Conservation (phyloP, 2,113 vertebrate species). For the Melozone crissalis region DNA sequence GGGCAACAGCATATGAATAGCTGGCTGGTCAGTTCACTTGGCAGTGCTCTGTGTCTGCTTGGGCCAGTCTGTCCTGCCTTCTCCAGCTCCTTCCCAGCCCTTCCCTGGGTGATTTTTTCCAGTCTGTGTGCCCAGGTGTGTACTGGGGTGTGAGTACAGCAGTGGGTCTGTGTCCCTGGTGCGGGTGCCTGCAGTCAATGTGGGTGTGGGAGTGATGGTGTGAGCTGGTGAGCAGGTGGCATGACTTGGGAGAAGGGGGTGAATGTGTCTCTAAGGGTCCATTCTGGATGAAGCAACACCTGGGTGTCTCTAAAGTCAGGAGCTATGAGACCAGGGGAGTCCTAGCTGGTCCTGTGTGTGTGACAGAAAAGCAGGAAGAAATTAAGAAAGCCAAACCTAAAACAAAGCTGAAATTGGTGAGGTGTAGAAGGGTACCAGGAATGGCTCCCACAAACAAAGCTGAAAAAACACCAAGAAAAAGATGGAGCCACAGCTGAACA, state of each 20-base stretch:
- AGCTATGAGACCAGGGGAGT: neutral
- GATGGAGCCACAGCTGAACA: neutral
- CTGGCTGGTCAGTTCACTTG: neutral
- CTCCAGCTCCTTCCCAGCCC: neutral
- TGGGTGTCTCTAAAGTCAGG: neutral
- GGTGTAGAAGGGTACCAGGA: neutral
- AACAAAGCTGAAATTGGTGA: neutral
- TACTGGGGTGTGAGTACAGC: neutral
- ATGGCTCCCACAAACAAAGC: neutral
- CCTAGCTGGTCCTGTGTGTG: neutral
- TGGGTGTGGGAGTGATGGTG: no score
- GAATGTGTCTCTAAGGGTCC: neutral
- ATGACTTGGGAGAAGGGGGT: neutral
- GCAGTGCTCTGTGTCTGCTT: neutral
- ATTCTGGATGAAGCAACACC: neutral
- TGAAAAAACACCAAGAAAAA: neutral
- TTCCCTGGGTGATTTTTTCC: neutral
- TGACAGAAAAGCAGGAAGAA: neutral
- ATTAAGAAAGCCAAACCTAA: neutral
- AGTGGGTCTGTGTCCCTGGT: rapidly evolving
- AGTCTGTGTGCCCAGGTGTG: rapidly evolving
- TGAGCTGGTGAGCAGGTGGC: neutral
- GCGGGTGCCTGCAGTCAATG: neutral
- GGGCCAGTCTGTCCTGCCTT: neutral
- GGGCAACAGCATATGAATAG: neutral